Conservation (phyloP, 2,797 vertebrate genomes). For the Macropodus opercularis region DNA sequence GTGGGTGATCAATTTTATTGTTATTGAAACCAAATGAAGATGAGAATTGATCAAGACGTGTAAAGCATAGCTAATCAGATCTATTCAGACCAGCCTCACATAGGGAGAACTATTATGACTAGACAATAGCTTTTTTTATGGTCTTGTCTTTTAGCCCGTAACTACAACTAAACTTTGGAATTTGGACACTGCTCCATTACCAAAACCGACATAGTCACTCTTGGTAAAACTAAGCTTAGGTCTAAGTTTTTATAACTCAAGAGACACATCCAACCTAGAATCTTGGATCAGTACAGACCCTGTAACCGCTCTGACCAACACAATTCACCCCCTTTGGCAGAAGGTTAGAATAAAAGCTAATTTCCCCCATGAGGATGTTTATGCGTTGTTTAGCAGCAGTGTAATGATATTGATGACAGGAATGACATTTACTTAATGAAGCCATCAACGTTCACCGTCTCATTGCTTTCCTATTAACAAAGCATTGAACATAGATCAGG, state of each 20-base stretch:
- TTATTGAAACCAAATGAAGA: neutral
- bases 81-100: too few species aligned
- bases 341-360: constrained; percentile 45
- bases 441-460: constrained; percentile 62
- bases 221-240: too few species aligned
- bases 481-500: constrained; percentile 63
- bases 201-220: too few species aligned
- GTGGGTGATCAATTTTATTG: neutral
- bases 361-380: constrained; percentile 65
- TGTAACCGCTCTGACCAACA: constrained; percentile 20
- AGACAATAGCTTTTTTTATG: neutral
- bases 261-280: constrained; percentile 29
- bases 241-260: constrained; percentile 42
- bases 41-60: neutral
- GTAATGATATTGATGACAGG: constrained; percentile 67
- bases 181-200: neutral
- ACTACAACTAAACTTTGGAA: neutral
- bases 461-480: constrained; percentile 70
- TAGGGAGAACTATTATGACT: constrained; percentile 7
- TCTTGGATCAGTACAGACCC: constrained; percentile 52
- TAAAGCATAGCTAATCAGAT: neutral
- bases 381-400: constrained; percentile 66
- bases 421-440: constrained; percentile 79
- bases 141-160: neutral
- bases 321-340: constrained; percentile 40